phyloP scores from a whole-genome alignment of 2,113 vertebrate species.

The Prolemur simus region DNA sequence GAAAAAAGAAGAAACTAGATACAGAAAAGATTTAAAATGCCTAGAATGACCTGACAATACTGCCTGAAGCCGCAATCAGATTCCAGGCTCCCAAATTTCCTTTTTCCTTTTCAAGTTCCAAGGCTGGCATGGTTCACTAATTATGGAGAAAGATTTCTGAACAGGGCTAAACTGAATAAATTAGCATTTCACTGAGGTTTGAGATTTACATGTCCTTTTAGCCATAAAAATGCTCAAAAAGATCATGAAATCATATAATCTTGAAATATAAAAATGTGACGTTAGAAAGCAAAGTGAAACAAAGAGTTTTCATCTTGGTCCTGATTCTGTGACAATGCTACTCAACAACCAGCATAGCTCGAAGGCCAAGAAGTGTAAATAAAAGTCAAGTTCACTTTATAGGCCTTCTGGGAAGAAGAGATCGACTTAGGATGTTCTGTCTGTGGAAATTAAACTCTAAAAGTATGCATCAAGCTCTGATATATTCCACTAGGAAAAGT shows the following conservation, averaged over 20 bases:
- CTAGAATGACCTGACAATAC: background rate
- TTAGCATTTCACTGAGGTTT: slow-evolving; percentile 45
- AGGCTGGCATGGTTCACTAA: background rate
- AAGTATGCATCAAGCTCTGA: background rate
- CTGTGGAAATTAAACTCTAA: slow-evolving; percentile 34
- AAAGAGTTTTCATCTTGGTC: background rate
- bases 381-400: background rate
- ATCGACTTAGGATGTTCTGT: background rate
- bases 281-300: slow-evolving; percentile 26
- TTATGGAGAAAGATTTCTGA: slow-evolving; percentile 54
- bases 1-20: slow-evolving; percentile 42
- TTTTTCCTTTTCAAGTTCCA: slow-evolving; percentile 46
- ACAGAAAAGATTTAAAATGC: slow-evolving; percentile 29
- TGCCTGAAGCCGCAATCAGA: background rate
- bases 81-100: background rate
- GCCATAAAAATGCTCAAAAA: slow-evolving; percentile 48
- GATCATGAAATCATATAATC: background rate
- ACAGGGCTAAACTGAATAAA: background rate
- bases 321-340: background rate
- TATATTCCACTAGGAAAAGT: background rate
- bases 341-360: background rate
- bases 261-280: slow-evolving; percentile 38
- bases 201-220: slow-evolving; percentile 31
- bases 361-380: background rate
- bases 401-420: background rate